These are phyloP conservation scores for Trissolcus brochymenae DNA, from an alignment of 2,888 invertebrate species.

Conservation along the genomic window DNA sequence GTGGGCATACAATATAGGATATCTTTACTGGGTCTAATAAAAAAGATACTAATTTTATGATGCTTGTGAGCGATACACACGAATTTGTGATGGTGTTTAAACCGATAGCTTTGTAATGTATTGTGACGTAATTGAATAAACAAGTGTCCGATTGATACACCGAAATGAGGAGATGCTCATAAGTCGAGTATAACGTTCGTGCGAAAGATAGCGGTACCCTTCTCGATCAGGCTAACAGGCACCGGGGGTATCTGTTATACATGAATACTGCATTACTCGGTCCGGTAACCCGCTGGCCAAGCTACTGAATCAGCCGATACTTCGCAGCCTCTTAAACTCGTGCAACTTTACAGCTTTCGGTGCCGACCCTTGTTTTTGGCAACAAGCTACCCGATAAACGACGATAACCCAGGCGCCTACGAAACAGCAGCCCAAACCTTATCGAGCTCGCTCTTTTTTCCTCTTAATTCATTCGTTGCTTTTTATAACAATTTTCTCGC, in stretches of 20 bases:
- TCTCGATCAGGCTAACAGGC: constrained; percentile 61
- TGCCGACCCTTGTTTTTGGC: constrained; percentile 61
- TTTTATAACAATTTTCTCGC: too few relatives aligned
- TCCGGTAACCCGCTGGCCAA: constrained; percentile 63
- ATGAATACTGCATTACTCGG: constrained; percentile 70
- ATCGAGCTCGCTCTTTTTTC: too few relatives aligned
- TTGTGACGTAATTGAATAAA: constrained; percentile 43
- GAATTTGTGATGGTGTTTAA: constrained; percentile 14
- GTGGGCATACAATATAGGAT: too few relatives aligned
- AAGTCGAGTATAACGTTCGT: constrained; percentile 44
- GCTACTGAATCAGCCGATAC: constrained; percentile 70
- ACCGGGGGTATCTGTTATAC: constrained; percentile 59
- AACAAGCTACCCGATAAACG: constrained; percentile 63
- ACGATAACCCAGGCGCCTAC: constrained; percentile 64
- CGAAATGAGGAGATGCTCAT: constrained; percentile 47
- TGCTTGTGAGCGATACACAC: not conserved
- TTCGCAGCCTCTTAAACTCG: constrained; percentile 36
- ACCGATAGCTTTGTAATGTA: constrained; percentile 24
- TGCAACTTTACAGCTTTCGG: constrained; percentile 58
- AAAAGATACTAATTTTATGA: constrained; percentile 23
- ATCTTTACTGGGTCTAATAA: constrained; percentile 3
- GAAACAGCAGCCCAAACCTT: too few relatives aligned
- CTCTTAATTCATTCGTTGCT: too few relatives aligned
- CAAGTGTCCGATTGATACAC: constrained; percentile 40
- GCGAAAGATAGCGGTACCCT: constrained; percentile 65